Evolutionary conservation across 2,797 vertebrate species (phyloP), one percentile per base, ranked within the genome.

Genomic region (Micromesistius poutassou): DNA sequence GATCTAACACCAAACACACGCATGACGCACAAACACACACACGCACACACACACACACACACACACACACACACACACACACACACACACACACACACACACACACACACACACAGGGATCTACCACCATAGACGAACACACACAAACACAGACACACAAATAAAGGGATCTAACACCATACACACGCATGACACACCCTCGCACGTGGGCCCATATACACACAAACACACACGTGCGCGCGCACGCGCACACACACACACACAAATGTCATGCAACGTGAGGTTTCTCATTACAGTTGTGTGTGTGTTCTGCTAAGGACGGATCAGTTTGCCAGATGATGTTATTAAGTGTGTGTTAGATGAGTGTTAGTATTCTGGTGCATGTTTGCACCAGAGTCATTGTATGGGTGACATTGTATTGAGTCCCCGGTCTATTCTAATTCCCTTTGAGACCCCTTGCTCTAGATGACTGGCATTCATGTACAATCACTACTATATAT

Each of bases 401-500:
- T 70, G 1, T 30, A 30, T 70, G 66, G 33, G 33, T 42, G 40
- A 42, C 40, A 42, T 42, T 70, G 1, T 30, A 14, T n/a, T 70
- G 66, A 10, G 68, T 71, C 28, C 68, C 28, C 31, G 30, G 12
- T 36, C 31, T 36, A 30, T 28, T 73, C 72, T 40, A 42, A n/a
- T 40, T 73, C 35, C n/a, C 13, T 30, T 10, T 70, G 66, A 71
- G 30, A 71, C 33, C 22, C 30, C 71, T 33, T 42, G 73, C 22
- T 74, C 35, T 25, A 42, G 36, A 42, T 74, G 40, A 30, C 72
- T 74, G 72, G 22, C 38, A 22, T 42, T 38, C 72, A 30, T 46
- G 16, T 38, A 74, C 73, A 19, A 42, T 74, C 73, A 40, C 38
- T 30, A 38, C n/a, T 74, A 74, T 74, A 73, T 73, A 74, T 74